Conservation (phyloP, 2,888 invertebrate genomes). For the Pogonocherus hispidulus region DNA sequence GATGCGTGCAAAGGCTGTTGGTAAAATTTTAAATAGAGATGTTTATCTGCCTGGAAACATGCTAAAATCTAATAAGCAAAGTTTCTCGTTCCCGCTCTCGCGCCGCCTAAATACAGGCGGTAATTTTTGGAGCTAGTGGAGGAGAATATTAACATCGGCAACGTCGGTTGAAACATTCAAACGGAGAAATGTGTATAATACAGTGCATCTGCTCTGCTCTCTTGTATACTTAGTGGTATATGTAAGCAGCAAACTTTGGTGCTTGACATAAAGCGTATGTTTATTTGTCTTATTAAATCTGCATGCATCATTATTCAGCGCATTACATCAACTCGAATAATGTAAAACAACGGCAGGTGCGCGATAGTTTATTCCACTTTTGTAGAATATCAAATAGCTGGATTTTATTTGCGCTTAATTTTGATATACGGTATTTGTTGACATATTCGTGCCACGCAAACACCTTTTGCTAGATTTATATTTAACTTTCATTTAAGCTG, state of each 20-base stretch:
- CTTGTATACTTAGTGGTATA: slow-evolving; percentile 30
- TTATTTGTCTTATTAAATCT: slow-evolving; percentile 43
- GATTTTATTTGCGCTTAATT: slow-evolving; percentile 27
- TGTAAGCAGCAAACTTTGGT: slow-evolving; percentile 24
- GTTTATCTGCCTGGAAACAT: slow-evolving; percentile 21
- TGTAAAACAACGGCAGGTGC: slow-evolving; percentile 21
- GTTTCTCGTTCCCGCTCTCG: slow-evolving; percentile 23
- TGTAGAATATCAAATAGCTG: slow-evolving; percentile 19
- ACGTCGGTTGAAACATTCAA: slow-evolving; percentile 21
- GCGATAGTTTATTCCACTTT: slow-evolving; percentile 15
- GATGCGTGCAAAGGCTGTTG: slow-evolving; percentile 11
- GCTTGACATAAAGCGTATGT: slow-evolving; percentile 27
- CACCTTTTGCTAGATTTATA: slow-evolving; percentile 17
- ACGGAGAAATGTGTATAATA: slow-evolving; percentile 29
- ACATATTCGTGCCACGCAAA: slow-evolving; percentile 14
- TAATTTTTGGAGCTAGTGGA: slow-evolving; percentile 33
- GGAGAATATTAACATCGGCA: slow-evolving; percentile 26
- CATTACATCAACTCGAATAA: slow-evolving; percentile 27
- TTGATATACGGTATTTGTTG: slow-evolving; percentile 6
- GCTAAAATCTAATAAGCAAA: slow-evolving; percentile 35
- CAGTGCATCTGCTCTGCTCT: slow-evolving; percentile 38
- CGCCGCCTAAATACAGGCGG: slow-evolving; percentile 9
- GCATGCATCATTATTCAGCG: slow-evolving; percentile 36
- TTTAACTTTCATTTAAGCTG: slow-evolving; percentile 32
- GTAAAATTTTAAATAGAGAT: slow-evolving; percentile 26